phyloP scores from a whole-genome alignment of 2,113 vertebrate genomes.

The Odocoileus hemionus region DNA sequence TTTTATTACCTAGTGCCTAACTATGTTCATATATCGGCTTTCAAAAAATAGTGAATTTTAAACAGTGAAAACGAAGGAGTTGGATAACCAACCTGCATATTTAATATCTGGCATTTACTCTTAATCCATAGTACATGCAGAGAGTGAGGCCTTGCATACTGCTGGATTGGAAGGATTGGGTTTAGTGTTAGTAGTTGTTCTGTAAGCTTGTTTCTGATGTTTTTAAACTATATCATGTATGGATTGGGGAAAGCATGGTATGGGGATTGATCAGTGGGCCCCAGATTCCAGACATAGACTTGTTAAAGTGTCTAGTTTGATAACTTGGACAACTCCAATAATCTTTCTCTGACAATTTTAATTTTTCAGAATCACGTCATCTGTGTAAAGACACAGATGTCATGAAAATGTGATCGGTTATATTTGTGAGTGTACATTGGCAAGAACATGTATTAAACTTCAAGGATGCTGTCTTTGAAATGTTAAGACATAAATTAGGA shows the following conservation, averaged over 20 bases:
- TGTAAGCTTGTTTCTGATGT: neutral
- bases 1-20: neutral
- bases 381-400: neutral
- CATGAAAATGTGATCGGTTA: neutral
- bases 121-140: neutral
- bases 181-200: neutral
- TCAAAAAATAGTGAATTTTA: neutral
- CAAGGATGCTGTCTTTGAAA: constrained; percentile 25
- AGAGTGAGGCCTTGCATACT: neutral
- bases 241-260: neutral
- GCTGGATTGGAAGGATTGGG: neutral
- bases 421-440: constrained; percentile 18
- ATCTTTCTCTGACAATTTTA: neutral
- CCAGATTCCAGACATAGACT: neutral
- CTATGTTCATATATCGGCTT: neutral
- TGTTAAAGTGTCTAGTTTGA: neutral
- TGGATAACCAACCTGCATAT: neutral
- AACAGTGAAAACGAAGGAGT: neutral
- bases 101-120: neutral
- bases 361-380: neutral
- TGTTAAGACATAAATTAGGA: neutral
- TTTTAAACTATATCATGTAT: neutral
- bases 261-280: neutral
- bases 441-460: neutral
- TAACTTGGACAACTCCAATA: neutral